Conservation (phyloP, 2,113 vertebrate genomes). For the Mesoclemmys tuberculata region DNA sequence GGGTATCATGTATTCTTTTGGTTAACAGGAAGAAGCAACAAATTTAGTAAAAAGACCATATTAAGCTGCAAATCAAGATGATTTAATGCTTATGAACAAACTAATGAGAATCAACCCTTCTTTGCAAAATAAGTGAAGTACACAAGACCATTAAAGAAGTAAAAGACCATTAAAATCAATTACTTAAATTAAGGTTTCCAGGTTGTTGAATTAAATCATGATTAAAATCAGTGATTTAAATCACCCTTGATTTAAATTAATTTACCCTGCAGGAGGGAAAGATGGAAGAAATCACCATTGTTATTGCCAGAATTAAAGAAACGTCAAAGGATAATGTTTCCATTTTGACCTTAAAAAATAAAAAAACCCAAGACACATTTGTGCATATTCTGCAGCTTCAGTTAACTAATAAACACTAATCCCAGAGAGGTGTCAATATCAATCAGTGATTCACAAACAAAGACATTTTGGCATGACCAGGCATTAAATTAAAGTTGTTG, state of each 20-base stretch:
- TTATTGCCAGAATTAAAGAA: not conserved
- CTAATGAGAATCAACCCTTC: not conserved
- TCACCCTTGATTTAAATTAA: not conserved
- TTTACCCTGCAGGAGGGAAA: not conserved
- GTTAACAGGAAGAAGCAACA: not conserved
- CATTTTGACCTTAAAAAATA: not conserved
- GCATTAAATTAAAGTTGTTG: not conserved
- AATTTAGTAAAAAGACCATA: not conserved
- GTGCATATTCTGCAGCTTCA: not conserved
- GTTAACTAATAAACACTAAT: not conserved
- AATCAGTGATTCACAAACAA: not conserved
- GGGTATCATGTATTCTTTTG: not conserved
- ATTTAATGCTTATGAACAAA: not conserved
- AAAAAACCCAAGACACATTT: not conserved
- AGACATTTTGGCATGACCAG: not conserved
- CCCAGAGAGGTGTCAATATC: not conserved
- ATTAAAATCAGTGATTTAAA: not conserved
- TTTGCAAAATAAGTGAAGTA: not conserved
- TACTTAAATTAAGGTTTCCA: not conserved
- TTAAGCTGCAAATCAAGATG: not conserved
- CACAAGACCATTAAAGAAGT: not conserved
- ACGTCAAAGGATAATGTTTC: not conserved
- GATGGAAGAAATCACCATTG: not conserved
- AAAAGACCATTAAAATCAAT: not conserved
- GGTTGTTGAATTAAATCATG: not conserved